phyloP scores from a whole-genome alignment of 92 coral and sea anemone genomes.

The Scolanthus callimorphus region DNA sequence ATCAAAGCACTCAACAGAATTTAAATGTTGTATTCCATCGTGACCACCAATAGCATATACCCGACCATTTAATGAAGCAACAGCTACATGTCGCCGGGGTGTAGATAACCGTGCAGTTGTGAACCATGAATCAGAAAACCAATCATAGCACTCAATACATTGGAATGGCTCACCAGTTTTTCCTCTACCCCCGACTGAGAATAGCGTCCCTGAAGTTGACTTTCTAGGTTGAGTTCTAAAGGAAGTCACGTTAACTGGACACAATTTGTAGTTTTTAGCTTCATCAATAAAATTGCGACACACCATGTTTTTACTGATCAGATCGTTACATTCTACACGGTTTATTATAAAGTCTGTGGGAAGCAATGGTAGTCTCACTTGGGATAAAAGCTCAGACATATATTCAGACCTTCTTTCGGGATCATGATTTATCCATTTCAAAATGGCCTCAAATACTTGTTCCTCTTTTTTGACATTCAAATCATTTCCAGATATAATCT shows the following conservation, averaged over 20 bases:
- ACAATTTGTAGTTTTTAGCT: slow-evolving; percentile 88
- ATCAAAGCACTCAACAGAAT: slow-evolving; percentile 92
- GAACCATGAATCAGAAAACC: slow-evolving; percentile 90
- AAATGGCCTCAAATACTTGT: slow-evolving; percentile 85
- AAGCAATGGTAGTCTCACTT: slow-evolving; percentile 77
- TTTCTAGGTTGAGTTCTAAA: slow-evolving; percentile 88
- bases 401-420: slow-evolving; percentile 47
- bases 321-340: slow-evolving; percentile 57
- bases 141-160: slow-evolving; percentile 87
- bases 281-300: slow-evolving; percentile 92
- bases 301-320: slow-evolving; percentile 47
- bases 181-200: slow-evolving; percentile 96
- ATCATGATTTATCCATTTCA: slow-evolving; percentile 71
- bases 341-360: slow-evolving; percentile 62
- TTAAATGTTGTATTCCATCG: slow-evolving; percentile 88
- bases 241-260: slow-evolving; percentile 52
- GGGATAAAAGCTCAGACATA: slow-evolving; percentile 63
- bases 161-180: slow-evolving; percentile 97
- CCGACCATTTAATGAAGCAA: slow-evolving; percentile 67
- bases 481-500: slow-evolving; percentile 75
- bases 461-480: slow-evolving; percentile 77
- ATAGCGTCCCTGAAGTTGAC: slow-evolving; percentile 74
- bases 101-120: slow-evolving; percentile 74
- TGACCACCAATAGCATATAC: slow-evolving; percentile 99
- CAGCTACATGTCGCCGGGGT: slow-evolving; percentile 94